These are phyloP conservation scores for Lepidochrysops patricia DNA, from an alignment of 2,888 invertebrate species.

Conservation along the genomic window DNA sequence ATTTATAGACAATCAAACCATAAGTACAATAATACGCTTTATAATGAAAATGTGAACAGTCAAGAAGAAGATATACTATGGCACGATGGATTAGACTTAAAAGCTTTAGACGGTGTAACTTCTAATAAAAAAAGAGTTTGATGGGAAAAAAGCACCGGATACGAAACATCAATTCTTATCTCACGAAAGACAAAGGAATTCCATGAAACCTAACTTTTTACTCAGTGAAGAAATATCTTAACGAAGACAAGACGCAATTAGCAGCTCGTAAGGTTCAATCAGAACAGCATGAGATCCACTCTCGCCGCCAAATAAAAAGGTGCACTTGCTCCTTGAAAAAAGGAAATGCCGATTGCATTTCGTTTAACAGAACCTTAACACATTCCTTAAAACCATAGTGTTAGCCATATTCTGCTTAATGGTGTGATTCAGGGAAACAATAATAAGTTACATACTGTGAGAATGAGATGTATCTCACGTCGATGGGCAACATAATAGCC, in stretches of 20 bases:
- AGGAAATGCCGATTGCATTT: slow-evolving; percentile 1
- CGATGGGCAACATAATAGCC: not conserved
- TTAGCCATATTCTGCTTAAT: not conserved
- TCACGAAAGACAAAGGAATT: slow-evolving; percentile 23
- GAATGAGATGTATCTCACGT: not conserved
- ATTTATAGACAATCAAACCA: too few species aligned
- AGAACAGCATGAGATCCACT: slow-evolving; percentile 41
- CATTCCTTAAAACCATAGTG: not conserved
- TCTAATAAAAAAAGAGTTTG: not conserved
- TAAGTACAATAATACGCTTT: too few species aligned
- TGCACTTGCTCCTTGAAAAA: not conserved
- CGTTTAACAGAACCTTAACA: not conserved
- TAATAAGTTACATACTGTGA: slow-evolving; percentile 5
- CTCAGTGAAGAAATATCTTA: slow-evolving; percentile 35
- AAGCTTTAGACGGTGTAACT: not conserved
- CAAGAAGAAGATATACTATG: not conserved
- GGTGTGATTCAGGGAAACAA: not conserved
- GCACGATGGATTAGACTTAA: not conserved
- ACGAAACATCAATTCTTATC: slow-evolving; percentile 12
- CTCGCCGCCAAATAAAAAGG: not conserved
- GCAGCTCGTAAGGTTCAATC: slow-evolving; percentile 32
- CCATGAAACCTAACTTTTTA: slow-evolving; percentile 23
- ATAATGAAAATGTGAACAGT: not conserved
- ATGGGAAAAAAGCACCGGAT: slow-evolving; percentile 2
- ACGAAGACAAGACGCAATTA: slow-evolving; percentile 38